These are phyloP conservation scores for Vanacampus margaritifer DNA, from an alignment of 2,113 vertebrate genomes.

Conservation along the genomic window DNA sequence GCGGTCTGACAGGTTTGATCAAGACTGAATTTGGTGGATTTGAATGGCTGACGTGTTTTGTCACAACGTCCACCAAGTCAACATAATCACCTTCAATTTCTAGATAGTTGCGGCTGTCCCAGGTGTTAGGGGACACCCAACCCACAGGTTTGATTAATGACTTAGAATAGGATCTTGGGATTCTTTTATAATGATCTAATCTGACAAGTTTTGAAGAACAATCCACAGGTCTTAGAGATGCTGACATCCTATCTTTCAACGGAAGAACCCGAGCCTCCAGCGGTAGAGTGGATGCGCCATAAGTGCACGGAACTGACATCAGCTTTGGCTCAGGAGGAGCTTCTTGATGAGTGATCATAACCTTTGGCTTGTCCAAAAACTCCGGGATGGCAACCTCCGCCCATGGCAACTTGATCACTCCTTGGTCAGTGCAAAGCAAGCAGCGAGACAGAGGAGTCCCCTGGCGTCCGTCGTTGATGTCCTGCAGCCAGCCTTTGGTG, in stretches of 20 bases:
- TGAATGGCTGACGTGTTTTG: conserved; percentile 24
- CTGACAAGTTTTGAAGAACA: conserved; percentile 78
- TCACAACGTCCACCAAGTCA: conserved; percentile 78
- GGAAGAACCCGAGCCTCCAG: conserved; percentile 12
- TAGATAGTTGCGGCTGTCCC: conserved; percentile 64
- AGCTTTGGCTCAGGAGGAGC: conserved; percentile 15
- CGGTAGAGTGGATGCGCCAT: conserved; percentile 15
- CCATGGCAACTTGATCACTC: conserved; percentile 81
- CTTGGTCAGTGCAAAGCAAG: conserved; percentile 85
- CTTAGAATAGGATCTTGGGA: conserved; percentile 45
- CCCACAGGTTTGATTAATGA: conserved; percentile 56
- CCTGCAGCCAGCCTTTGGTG: conserved; percentile 82
- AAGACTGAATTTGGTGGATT: conserved; percentile 33
- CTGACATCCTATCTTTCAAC: conserved; percentile 58
- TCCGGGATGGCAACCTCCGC: conserved; percentile 79
- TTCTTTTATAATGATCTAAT: conserved; percentile 64
- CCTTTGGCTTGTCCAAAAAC: conserved; percentile 78
- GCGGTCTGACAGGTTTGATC: conserved; percentile 63
- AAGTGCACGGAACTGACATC: conserved; percentile 32
- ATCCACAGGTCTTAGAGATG: conserved; percentile 44
- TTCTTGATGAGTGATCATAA: conserved; percentile 28
- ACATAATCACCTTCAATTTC: conserved; percentile 90
- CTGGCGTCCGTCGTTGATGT: conserved; percentile 73
- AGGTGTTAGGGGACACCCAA: conserved; percentile 74
- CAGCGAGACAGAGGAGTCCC: conserved; percentile 76